phyloP scores from a whole-genome alignment of 2,797 vertebrate genomes.

The Poeciliopsis infans region DNA sequence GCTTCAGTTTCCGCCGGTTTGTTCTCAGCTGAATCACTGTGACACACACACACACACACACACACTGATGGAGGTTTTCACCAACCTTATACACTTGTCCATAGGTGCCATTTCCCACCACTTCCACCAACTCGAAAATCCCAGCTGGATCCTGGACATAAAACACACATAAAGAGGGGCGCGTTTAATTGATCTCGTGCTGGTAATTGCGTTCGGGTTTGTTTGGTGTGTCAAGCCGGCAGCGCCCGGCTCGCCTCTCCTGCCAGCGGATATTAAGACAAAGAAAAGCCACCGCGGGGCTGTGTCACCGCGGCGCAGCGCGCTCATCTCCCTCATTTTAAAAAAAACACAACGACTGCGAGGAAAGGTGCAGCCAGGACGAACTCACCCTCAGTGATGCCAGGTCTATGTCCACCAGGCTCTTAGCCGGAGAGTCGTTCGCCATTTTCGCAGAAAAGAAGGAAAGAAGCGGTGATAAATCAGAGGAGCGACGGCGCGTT shows the following conservation, averaged over 20 bases:
- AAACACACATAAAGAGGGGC: not conserved
- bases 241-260: slow-evolving; percentile 77
- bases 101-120: slow-evolving; percentile 98
- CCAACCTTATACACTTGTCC: slow-evolving; percentile 99
- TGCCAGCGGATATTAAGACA: slow-evolving; percentile 82
- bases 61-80: slow-evolving; percentile 49
- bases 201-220: slow-evolving; percentile 25
- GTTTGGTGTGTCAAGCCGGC: slow-evolving; percentile 67
- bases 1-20: slow-evolving; percentile 60
- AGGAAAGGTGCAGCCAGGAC: not conserved
- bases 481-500: slow-evolving; percentile 24
- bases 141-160: slow-evolving; percentile 90
- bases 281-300: slow-evolving; percentile 75
- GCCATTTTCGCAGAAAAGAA: slow-evolving; percentile 85
- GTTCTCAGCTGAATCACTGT: slow-evolving; percentile 20
- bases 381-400: slow-evolving; percentile 92
- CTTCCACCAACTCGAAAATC: slow-evolving; percentile 98
- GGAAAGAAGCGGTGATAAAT: slow-evolving; percentile 44
- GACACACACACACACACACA: slow-evolving; percentile 3
- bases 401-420: slow-evolving; percentile 97
- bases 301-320: slow-evolving; percentile 27
- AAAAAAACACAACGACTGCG: not conserved
- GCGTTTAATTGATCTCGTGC: slow-evolving; percentile 11
- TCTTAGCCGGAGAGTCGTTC: slow-evolving; percentile 97
- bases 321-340: not conserved